Conservation (phyloP, 2,888 invertebrate species). For the Dioctria linearis region DNA sequence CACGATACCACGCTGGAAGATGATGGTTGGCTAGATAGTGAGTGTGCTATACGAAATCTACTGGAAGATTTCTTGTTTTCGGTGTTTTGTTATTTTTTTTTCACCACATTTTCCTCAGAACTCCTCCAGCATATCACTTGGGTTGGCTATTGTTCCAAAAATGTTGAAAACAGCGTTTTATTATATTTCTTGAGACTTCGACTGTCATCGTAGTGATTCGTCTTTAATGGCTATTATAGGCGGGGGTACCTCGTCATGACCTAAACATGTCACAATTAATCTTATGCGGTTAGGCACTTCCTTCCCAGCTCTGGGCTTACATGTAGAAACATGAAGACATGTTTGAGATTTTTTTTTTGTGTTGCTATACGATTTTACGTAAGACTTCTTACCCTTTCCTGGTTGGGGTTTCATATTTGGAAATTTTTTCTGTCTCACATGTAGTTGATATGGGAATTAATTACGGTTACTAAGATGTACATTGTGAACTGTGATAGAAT, state of each 20-base stretch:
- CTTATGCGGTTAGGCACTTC: constrained; percentile 24
- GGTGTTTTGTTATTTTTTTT: background rate
- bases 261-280: constrained; percentile 11
- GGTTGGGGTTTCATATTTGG: too few species aligned
- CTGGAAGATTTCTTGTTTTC: constrained; percentile 1
- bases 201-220: constrained; percentile 29
- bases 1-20: background rate
- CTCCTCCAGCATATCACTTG: background rate
- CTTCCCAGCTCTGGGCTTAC: background rate
- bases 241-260: background rate
- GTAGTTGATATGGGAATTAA: too few species aligned
- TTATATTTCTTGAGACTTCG: constrained; percentile 25
- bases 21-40: background rate
- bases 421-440: too few species aligned
- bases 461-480: too few species aligned
- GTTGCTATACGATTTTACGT: too few species aligned
- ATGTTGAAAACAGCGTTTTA: constrained; percentile 9
- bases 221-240: constrained; percentile 12
- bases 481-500: too few species aligned
- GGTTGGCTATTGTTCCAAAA: background rate
- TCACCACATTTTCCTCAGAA: too few species aligned
- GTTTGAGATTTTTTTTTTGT: too few species aligned
- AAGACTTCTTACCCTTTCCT: too few species aligned
- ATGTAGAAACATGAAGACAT: too few species aligned
- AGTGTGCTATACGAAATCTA: background rate